Evolutionary conservation across 2,113 vertebrate genomes (phyloP), one percentile per base, ranked within the genome.

Genomic region (Sinocyclocheilus anophthalmus): DNA sequence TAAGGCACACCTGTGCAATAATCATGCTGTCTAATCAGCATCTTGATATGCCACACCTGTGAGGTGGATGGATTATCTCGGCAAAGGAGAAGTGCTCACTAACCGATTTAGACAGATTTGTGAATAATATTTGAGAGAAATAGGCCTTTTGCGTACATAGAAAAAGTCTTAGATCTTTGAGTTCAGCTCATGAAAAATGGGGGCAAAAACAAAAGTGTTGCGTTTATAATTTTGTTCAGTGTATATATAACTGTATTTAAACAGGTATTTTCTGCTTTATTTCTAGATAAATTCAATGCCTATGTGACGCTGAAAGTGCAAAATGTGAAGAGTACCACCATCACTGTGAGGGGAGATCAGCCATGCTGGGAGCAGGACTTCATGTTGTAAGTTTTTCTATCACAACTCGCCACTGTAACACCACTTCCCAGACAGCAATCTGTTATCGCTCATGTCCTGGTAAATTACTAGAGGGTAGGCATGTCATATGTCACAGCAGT

Each of bases 311-410:
- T 95, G 88, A 95, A 95, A 91, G 95, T 95, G 73, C 95, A 95
- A 88, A 95, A 95, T 93, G 95, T 95, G 80, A 95, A 95, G 89
- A 95, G 95, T 85, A 95, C 95, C 4, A 95, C 95, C 5, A 93
- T 95, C 92, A 95, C 93, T 0, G 95, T 95, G 86, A 94, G 95
- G 0, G 95, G 95, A 37, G 90, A 94, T 57, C 93, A 93, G 90
- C 95, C 95, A 7, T 94, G 94, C 91, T 95, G 95, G 95, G 95
- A 95, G 78, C 95, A 95, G 89, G 95, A 95, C 85, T 95, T 95
- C 88, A 95, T 95, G 95, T 95, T 95, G 95, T 95, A 92, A 95
- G 95, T 94, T 83, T 16, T 26, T 33, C 20, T 33, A 8, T 61
- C 33, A 78, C 26, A 10, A 57, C 50, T 14, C 13, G 2, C 22